Conservation (phyloP, 2,797 vertebrate genomes). For the Acanthurus lineatus region DNA sequence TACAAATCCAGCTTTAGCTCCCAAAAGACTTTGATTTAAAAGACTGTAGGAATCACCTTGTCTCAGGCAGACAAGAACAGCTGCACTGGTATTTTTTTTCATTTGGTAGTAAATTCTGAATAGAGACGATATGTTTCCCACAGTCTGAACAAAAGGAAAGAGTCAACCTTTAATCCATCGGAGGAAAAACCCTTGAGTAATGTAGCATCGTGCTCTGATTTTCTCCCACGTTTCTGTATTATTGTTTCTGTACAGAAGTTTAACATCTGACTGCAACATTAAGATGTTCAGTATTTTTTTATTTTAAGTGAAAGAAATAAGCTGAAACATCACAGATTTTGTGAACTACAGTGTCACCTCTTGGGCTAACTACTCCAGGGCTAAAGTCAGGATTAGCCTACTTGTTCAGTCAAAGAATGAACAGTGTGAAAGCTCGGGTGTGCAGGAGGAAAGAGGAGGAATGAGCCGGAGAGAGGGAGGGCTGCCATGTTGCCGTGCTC, state of each 20-base stretch:
- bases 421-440: constrained; percentile 36
- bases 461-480: constrained; percentile 20
- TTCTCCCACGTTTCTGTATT: not conserved
- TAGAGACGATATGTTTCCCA: not conserved
- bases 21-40: not conserved
- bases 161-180: not conserved
- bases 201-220: not conserved
- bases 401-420: constrained; percentile 40
- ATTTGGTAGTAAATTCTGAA: not conserved
- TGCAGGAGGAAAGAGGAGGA: constrained; percentile 24
- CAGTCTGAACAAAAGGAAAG: not conserved
- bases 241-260: not conserved
- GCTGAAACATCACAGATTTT: too few relatives aligned
- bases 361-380: not conserved
- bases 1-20: not conserved
- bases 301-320: too few relatives aligned
- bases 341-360: too few relatives aligned
- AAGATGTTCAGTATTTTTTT: too few relatives aligned
- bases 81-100: not conserved
- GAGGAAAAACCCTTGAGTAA: not conserved
- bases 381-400: constrained; percentile 34
- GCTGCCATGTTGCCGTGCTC: constrained; percentile 30
- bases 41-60: not conserved
- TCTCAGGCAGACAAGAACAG: not conserved
- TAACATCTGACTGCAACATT: too few relatives aligned